Conservation (phyloP, 2,797 vertebrate species). For the Mus spretus region DNA sequence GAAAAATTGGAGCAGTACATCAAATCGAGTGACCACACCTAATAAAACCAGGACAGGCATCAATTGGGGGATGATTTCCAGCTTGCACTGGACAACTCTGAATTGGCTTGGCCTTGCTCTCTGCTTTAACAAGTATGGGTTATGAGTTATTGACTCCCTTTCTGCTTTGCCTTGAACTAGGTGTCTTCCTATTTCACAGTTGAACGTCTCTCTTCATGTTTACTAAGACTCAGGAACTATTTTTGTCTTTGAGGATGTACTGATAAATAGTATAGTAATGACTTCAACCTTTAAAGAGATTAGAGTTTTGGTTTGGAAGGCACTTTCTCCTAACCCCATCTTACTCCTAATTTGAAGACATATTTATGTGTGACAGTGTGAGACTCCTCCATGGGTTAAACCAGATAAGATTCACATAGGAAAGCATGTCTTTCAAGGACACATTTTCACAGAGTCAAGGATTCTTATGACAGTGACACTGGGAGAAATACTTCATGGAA, state of each 20-base stretch:
- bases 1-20: not conserved
- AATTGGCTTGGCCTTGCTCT: not conserved
- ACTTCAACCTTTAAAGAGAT: not conserved
- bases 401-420: not conserved
- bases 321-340: not conserved
- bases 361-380: not conserved
- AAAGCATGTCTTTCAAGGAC: not conserved
- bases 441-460: not conserved
- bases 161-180: not conserved
- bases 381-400: not conserved
- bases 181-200: not conserved
- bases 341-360: not conserved
- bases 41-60: not conserved
- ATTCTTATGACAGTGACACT: not conserved
- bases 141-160: not conserved
- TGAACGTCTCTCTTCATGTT: not conserved
- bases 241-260: not conserved
- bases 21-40: not conserved
- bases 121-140: not conserved
- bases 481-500: not conserved
- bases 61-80: not conserved
- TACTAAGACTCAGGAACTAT: not conserved
- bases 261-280: slow-evolving; percentile 35
- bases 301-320: slow-evolving; percentile 2
- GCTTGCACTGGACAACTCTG: not conserved